Base-by-base conservation (phyloP, 2,113 vertebrate genomes). In the Dipodomys merriami region DNA sequence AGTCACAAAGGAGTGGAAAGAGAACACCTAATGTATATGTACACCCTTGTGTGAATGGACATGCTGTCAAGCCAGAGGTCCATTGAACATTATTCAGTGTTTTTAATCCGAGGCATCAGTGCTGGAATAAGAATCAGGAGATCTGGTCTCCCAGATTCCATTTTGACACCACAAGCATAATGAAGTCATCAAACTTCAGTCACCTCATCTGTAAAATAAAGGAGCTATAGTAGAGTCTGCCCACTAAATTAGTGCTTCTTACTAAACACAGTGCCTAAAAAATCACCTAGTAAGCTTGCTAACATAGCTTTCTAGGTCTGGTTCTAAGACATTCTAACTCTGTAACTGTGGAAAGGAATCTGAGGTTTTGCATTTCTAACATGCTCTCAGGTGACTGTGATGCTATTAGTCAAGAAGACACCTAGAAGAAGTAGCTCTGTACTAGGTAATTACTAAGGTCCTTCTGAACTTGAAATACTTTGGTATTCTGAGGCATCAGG, bases 1-100 rank as follows among this genome's bases (percentile, higher is more conserved):
- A 88, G n/a, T 95, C 86, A 90, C 16, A 29, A 79, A 74, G 30
- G 29, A 86, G 15, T 60, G 33, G 84, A 95, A 86, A 30, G 33
- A 49, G 90, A 23, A 64, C 77, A 69, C 19, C 9, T 2, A 9
- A 9, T 11, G 49, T 49, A 30, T 27, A 1, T 86, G 60, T 7
- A 83, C 80, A 83, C 49, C 12, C 49, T 49, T 49, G 49, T 49
- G 49, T 86, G 49, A 86, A 64, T 88, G 71, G 44, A 88, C 82
- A 76, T 30, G 39, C 25, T 71, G 8, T 82, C 65, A 74, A 39
- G 33, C 22, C 30, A 89, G 74, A 94, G 39, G n/a, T 76, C 46
- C 30, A 79, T 15, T 65, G 62, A 94, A 91, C 71, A 15, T 44
- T 57, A 71, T 23, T 29, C 39, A 82, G 72, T 73, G 72, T 91